These are phyloP conservation scores for Entomobrya multifasciata DNA, from an alignment of 2,888 invertebrate species.

Conservation along the genomic window DNA sequence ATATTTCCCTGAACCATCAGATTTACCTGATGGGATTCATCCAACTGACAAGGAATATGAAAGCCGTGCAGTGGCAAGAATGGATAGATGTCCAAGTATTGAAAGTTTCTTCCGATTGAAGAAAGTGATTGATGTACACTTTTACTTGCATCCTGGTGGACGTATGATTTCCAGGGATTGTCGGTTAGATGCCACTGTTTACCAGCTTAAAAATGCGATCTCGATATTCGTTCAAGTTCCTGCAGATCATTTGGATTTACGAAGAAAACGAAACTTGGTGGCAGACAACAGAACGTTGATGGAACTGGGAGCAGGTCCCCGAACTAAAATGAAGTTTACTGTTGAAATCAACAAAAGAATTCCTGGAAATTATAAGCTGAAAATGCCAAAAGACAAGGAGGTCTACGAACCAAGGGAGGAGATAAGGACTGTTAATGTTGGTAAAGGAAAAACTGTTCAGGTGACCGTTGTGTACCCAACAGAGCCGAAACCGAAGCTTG, in stretches of 20 bases:
- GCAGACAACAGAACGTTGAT: conserved; percentile 74
- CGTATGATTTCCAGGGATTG: conserved; percentile 75
- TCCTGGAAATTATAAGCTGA: conserved; percentile 62
- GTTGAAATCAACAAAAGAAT: conserved; percentile 76
- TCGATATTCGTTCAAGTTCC: conserved; percentile 75
- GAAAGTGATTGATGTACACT: conserved; percentile 68
- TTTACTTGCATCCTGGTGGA: conserved; percentile 74
- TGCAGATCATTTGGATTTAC: conserved; percentile 73
- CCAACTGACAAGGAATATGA: conserved; percentile 43
- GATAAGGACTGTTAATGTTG: conserved; percentile 39
- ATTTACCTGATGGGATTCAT: conserved; percentile 28
- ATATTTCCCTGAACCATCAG: conserved; percentile 30
- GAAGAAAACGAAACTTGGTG: conserved; percentile 73
- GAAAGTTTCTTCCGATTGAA: conserved; percentile 75
- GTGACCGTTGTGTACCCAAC: conserved; percentile 85
- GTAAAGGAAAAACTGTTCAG: conserved; percentile 82
- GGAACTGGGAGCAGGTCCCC: conserved; percentile 73
- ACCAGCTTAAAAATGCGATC: conserved; percentile 74
- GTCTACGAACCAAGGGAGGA: conserved; percentile 38
- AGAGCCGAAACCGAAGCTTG: conserved; percentile 89
- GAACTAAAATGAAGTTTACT: conserved; percentile 73
- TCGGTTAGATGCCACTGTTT: conserved; percentile 76
- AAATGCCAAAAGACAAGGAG: conserved; percentile 69
- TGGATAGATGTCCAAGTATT: conserved; percentile 76
- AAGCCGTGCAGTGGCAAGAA: conserved; percentile 50